These are phyloP conservation scores for Drosophila imparisetae DNA, from an alignment of 2,888 invertebrate genomes.

Conservation along the genomic window DNA sequence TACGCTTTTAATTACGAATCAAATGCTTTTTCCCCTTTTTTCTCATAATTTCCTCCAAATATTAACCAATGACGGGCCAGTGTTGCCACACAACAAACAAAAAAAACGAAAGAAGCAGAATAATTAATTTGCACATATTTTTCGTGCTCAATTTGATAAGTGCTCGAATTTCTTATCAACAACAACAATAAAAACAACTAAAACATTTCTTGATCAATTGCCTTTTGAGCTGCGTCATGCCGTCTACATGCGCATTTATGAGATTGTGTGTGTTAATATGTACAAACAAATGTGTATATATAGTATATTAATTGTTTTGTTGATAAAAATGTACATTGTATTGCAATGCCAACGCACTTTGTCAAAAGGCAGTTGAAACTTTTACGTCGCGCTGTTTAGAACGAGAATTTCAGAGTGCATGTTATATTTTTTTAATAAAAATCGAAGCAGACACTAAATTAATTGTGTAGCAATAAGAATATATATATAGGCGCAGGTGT, in stretches of 20 bases:
- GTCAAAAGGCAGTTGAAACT: constrained; percentile 56
- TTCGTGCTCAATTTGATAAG: constrained; percentile 41
- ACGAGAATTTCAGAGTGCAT: constrained; percentile 22
- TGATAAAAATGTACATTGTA: constrained; percentile 50
- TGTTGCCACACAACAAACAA: constrained; percentile 39
- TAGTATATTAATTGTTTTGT: constrained; percentile 53
- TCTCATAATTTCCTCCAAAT: constrained; percentile 1
- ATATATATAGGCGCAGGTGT: constrained; percentile 2
- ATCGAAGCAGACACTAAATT: not conserved
- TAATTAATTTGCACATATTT: constrained; percentile 10
- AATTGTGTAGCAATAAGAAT: not conserved
- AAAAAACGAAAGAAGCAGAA: not conserved
- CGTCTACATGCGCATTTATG: constrained; percentile 20
- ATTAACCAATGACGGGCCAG: constrained; percentile 37
- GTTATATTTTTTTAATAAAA: not conserved
- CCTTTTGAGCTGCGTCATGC: constrained; percentile 34
- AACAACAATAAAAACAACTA: constrained; percentile 25
- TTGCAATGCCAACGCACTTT: constrained; percentile 69
- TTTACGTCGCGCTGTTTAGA: constrained; percentile 60
- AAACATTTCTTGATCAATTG: constrained; percentile 53
- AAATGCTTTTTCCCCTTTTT: constrained; percentile 8
- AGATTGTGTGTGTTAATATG: constrained; percentile 6
- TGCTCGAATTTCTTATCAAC: constrained; percentile 48
- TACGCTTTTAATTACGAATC: constrained; percentile 2
- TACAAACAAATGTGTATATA: not conserved